phyloP scores from a whole-genome alignment of 2,113 vertebrate species.

The Delphinapterus leucas region DNA sequence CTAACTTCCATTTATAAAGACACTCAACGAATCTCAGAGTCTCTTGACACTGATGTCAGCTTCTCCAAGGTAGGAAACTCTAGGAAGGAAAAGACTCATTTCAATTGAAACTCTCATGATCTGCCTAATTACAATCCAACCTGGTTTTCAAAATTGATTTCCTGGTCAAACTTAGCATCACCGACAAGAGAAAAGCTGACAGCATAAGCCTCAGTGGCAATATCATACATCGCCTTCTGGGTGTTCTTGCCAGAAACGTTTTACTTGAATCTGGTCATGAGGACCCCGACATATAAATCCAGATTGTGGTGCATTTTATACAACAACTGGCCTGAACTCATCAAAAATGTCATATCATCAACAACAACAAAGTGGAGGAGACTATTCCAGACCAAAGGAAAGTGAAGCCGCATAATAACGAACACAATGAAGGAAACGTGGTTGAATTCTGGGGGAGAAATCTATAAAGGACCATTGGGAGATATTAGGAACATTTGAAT shows the following conservation, averaged over 20 bases:
- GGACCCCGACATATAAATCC: not conserved
- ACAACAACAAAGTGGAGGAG: not conserved
- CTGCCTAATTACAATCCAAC: not conserved
- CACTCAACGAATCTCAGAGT: not conserved
- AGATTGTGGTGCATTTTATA: not conserved
- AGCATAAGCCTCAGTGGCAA: not conserved
- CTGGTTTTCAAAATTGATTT: not conserved
- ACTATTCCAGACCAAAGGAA: not conserved
- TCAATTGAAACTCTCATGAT: not conserved
- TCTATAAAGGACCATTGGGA: not conserved
- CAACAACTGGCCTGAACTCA: not conserved
- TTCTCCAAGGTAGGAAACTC: not conserved
- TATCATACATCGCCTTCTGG: not conserved
- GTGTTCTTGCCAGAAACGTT: not conserved
- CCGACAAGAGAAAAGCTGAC: not conserved
- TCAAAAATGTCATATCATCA: not conserved
- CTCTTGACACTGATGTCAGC: not conserved
- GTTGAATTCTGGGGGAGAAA: not conserved
- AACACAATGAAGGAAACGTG: not conserved
- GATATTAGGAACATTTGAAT: not conserved
- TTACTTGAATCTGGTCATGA: not conserved
- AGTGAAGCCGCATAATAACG: not conserved
- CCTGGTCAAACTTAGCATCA: not conserved
- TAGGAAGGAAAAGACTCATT: not conserved
- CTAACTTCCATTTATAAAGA: not conserved